phyloP scores from a whole-genome alignment of 1,140 invertebrate genomes.

The Hylyphantes graminicola region DNA sequence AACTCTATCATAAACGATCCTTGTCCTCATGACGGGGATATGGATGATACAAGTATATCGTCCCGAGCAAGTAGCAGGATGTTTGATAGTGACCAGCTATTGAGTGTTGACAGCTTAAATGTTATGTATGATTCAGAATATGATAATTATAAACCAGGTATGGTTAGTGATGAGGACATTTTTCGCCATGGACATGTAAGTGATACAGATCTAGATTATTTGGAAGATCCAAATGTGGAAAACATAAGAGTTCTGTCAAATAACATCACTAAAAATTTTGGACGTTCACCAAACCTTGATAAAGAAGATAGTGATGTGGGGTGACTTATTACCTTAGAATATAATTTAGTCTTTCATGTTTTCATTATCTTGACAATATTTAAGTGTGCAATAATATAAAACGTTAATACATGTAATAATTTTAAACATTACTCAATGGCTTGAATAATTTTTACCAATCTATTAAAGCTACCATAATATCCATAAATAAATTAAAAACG shows the following conservation, averaged over 20 bases:
- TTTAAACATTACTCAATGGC: not conserved
- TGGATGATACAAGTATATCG: conserved; percentile 78
- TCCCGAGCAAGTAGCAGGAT: conserved; percentile 81
- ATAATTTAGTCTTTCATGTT: conserved; percentile 14
- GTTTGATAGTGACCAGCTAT: conserved; percentile 79
- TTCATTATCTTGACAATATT: conserved; percentile 29
- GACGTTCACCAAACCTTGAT: conserved; percentile 70
- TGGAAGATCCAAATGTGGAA: conserved; percentile 79
- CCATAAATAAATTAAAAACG: too few relatives aligned
- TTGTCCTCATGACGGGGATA: conserved; percentile 66
- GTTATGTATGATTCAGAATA: conserved; percentile 88
- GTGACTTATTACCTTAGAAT: conserved; percentile 20
- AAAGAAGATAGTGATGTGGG: conserved; percentile 49
- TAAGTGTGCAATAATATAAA: conserved; percentile 52
- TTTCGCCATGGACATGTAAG: conserved; percentile 68
- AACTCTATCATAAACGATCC: conserved; percentile 82
- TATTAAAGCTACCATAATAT: too few relatives aligned
- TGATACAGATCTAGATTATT: conserved; percentile 68
- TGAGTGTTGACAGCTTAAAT: conserved; percentile 81
- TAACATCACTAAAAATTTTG: conserved; percentile 80
- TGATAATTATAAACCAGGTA: conserved; percentile 73
- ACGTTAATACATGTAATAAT: not conserved
- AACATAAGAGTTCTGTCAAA: conserved; percentile 81
- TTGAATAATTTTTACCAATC: not conserved
- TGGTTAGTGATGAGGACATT: conserved; percentile 68